These are phyloP conservation scores for Sakesphorus luctuosus DNA, from an alignment of 2,113 vertebrate species.

Conservation along the genomic window DNA sequence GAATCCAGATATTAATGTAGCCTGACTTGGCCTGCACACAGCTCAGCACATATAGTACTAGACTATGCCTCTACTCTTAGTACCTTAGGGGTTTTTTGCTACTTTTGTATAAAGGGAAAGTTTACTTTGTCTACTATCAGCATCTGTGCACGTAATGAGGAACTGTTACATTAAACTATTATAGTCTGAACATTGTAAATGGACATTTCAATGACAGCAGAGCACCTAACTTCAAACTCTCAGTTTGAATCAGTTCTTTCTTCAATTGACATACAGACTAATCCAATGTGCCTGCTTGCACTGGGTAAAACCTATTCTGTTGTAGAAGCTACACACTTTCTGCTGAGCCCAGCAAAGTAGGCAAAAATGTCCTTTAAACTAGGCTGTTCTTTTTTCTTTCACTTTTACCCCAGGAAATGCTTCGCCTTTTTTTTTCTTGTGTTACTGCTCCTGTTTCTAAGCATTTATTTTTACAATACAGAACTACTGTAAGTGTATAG, in stretches of 20 bases:
- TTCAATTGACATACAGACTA: slow-evolving; percentile 10
- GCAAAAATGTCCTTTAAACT: slow-evolving; percentile 32
- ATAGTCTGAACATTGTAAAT: neutral
- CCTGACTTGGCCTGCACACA: neutral
- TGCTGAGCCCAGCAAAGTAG: neutral
- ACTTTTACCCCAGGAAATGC: neutral
- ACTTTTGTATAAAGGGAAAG: neutral
- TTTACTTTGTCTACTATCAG: neutral
- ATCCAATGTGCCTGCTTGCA: neutral
- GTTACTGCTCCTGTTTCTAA: neutral
- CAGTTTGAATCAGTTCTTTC: neutral
- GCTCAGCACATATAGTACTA: neutral
- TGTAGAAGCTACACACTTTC: neutral
- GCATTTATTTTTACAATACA: neutral
- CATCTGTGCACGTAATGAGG: neutral
- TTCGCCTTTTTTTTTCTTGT: neutral
- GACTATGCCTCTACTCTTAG: neutral
- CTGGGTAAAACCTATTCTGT: neutral
- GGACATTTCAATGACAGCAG: neutral
- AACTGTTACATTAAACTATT: neutral
- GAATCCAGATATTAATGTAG: neutral
- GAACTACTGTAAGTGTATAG: neutral
- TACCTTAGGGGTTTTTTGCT: neutral
- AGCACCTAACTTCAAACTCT: neutral
- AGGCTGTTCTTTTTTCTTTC: neutral